Percentiles rank a stretch among this genome's conserved stretches.
Conservation (phyloP, 2,113 vertebrate genomes). For the Anoura caudifer region DNA sequence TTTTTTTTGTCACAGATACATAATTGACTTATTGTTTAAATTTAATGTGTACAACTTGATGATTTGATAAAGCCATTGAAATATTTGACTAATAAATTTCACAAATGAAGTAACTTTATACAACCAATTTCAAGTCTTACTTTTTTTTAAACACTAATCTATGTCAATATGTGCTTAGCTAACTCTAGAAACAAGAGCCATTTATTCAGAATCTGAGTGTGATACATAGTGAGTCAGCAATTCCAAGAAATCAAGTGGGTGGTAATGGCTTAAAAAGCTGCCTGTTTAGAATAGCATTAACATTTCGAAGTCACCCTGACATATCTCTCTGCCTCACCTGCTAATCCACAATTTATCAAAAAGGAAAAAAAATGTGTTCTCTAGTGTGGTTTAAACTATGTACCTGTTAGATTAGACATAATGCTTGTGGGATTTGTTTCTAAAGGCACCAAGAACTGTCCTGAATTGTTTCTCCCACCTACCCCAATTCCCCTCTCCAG, state of each 20-base stretch:
- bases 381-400: neutral
- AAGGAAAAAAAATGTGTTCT: neutral
- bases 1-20: neutral
- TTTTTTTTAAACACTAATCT: neutral
- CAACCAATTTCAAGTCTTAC: neutral
- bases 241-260: constrained; percentile 12
- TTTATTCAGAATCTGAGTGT: neutral
- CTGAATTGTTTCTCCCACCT: neutral
- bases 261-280: neutral
- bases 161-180: neutral
- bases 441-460: neutral
- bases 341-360: neutral
- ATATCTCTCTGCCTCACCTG: neutral
- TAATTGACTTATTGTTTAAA: neutral
- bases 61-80: neutral
- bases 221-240: neutral
- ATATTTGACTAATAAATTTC: neutral
- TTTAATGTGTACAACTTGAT: neutral
- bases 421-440: neutral
- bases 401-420: neutral
- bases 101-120: neutral
- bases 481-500: neutral
- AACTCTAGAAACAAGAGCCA: neutral
- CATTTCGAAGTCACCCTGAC: neutral
- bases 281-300: neutral